Base-by-base conservation (phyloP, 2,113 vertebrate genomes). In the Aphyosemion australe region DNA sequence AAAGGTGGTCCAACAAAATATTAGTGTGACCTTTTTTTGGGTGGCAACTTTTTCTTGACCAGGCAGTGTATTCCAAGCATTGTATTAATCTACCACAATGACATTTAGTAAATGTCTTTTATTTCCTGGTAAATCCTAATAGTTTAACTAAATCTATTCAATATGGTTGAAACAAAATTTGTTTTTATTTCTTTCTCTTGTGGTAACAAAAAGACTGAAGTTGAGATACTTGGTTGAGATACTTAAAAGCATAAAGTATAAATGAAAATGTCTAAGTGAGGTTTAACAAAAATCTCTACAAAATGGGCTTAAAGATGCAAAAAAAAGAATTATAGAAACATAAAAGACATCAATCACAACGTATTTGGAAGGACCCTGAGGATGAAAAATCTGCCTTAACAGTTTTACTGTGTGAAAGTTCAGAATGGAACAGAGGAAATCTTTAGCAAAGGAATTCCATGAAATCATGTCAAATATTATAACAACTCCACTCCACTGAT, bases 371-470 rank as follows among this genome's bases (percentile, higher is more conserved):
- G 13, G 13, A 0, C 32, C 4, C 8, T 51, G 31, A 45, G 21
- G 52, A 50, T 73, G 11, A 50, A 65, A 51, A 54, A 65, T 60
- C 66, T 57, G 39, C 12, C 13, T 43, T 52, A 67, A 60, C 47
- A 73, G 32, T 63, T 31, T 41, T 41, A 20, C 37, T 46, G 34
- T 56, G 20, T 69, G 47, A 72, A 49, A 72, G 78, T 74, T 74
- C 15, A 78, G 53, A 48, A 31, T 65, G 62, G 31, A 66, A 16
- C 7, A 41, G 11, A 43, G 37, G 14, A 65, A 34, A 20, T 63
- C 43, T 43, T 78, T 67, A 86, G 80, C 72, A 75, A 42, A 66
- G 43, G 16, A 63, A 54, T 58, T 52, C 10, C n/a, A 52, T 43
- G 16, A 56, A 46, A 16, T 20, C 57, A 68, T 46, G 21, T 26